Conservation (phyloP, 2,888 invertebrate genomes). For the Eurytoma adleriae region DNA sequence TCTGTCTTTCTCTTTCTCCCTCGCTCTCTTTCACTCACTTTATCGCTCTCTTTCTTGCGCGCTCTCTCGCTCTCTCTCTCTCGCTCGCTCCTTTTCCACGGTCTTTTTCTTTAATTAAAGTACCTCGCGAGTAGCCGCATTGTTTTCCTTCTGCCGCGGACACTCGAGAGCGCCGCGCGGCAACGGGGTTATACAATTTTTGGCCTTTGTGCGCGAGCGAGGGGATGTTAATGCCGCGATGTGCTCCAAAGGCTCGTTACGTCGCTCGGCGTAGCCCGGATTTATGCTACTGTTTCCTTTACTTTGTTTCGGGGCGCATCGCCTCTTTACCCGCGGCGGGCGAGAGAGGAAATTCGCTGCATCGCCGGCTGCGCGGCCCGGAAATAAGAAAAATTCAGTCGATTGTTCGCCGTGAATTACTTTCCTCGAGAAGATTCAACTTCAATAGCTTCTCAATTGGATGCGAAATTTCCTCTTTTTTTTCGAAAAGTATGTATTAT, state of each 20-base stretch:
- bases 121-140: constrained; percentile 20
- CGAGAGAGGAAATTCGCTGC: no score
- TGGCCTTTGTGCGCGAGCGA: neutral
- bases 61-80: no score
- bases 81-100: constrained; percentile 51
- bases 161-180: neutral
- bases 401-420: no score
- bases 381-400: no score
- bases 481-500: no score
- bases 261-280: neutral
- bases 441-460: no score
- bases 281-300: neutral
- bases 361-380: no score
- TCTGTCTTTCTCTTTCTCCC: neutral
- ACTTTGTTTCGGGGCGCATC: neutral
- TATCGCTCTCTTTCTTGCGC: no score
- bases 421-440: no score
- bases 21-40: no score
- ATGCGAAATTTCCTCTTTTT: no score
- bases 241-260: neutral
- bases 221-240: neutral
- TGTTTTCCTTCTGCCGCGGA: constrained; percentile 20
- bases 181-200: constrained; percentile 30
- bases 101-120: constrained; percentile 52
- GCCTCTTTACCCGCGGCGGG: no score